These are phyloP conservation scores for Temnothorax rugatulus DNA, from an alignment of 2,888 invertebrate species.

Conservation along the genomic window DNA sequence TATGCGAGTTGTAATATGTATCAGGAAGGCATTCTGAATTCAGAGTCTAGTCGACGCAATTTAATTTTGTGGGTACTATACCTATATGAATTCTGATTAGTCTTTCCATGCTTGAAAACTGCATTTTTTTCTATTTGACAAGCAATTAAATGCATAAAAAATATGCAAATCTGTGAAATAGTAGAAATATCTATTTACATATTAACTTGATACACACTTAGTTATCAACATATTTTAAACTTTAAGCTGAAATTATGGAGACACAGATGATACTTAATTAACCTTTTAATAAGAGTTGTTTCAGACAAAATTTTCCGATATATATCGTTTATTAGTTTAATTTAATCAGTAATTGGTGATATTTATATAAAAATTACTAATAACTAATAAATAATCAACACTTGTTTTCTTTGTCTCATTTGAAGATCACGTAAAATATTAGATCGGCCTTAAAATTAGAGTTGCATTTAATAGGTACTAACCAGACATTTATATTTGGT, in stretches of 20 bases:
- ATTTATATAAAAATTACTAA: neutral
- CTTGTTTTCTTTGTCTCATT: neutral
- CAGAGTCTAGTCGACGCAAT: no score
- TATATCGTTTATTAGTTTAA: neutral
- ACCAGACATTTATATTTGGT: neutral
- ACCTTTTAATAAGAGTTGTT: neutral
- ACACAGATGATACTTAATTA: neutral
- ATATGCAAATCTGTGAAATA: no score
- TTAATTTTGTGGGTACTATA: no score
- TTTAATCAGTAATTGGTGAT: no score
- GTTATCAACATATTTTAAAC: neutral
- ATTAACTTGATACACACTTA: neutral
- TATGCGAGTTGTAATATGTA: no score
- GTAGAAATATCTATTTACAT: no score
- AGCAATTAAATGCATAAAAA: no score
- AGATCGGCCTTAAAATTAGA: neutral
- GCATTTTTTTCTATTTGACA: no score
- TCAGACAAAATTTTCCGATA: neutral
- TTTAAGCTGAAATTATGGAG: neutral
- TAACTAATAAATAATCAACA: neutral
- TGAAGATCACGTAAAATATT: neutral
- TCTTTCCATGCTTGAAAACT: no score
- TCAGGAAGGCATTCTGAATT: no score
- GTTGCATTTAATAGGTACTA: neutral
- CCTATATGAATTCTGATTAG: no score